A percentile compares a stretch with the other conserved stretches of the same genome.
Conservation (phyloP, 2,888 invertebrate species). For the Thumatha senex region DNA sequence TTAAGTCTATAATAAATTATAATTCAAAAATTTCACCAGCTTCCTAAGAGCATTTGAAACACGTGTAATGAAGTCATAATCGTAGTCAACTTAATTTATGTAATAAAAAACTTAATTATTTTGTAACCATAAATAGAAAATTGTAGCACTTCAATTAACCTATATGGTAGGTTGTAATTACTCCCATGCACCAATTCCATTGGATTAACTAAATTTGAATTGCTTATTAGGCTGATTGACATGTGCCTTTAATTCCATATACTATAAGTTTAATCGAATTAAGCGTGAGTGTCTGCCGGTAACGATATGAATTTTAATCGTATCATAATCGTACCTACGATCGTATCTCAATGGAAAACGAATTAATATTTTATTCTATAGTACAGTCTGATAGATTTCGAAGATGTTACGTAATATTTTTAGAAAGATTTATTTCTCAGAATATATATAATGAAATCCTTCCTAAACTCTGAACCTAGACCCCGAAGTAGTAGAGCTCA, state of each 20-base stretch:
- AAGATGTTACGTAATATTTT: too few relatives aligned
- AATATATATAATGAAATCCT: too few relatives aligned
- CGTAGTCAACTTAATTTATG: constrained; percentile 22
- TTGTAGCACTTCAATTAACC: constrained; percentile 41
- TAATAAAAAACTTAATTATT: constrained; percentile 32
- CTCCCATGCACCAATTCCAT: constrained; percentile 56
- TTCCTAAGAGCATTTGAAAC: constrained; percentile 6
- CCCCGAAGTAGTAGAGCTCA: too few relatives aligned
- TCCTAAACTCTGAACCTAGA: too few relatives aligned
- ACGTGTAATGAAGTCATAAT: constrained; percentile 37
- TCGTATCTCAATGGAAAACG: constrained; percentile 55
- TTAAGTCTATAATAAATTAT: too few relatives aligned
- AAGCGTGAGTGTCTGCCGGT: constrained; percentile 26
- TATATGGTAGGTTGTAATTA: constrained; percentile 50
- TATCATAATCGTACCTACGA: constrained; percentile 48
- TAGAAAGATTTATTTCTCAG: too few relatives aligned
- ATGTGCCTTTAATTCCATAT: constrained; percentile 61
- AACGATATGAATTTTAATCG: constrained; percentile 46
- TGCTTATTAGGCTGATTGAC: constrained; percentile 78
- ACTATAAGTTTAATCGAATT: constrained; percentile 63
- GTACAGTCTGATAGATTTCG: too few relatives aligned
- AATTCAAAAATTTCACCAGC: too few relatives aligned
- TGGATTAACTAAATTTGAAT: constrained; percentile 77
- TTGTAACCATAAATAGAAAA: constrained; percentile 34
- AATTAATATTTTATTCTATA: constrained; percentile 49